A percentile compares a stretch with the other conserved stretches of the same genome.
phyloP scores from a whole-genome alignment of 2,797 vertebrate genomes.

The Falco biarmicus region DNA sequence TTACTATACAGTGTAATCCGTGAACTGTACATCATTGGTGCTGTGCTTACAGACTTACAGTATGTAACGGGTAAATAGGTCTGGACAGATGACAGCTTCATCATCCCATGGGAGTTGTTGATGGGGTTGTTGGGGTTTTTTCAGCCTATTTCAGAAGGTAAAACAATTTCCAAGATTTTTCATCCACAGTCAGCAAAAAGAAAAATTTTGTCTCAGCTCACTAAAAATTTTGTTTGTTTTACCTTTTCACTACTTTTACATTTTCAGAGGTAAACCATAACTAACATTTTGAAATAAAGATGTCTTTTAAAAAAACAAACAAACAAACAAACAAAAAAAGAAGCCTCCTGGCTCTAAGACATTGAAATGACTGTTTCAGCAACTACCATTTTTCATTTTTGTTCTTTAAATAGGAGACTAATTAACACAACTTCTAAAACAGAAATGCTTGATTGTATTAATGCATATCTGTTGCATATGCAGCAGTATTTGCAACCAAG shows the following conservation, averaged over 20 bases:
- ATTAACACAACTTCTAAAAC: neutral
- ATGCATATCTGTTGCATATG: neutral
- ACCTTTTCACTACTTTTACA: neutral
- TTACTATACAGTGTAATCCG: neutral
- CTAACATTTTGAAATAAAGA: neutral
- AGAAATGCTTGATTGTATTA: neutral
- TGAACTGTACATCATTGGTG: neutral
- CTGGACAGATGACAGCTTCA: neutral
- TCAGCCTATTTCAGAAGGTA: neutral
- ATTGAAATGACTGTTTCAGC: neutral
- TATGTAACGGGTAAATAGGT: neutral
- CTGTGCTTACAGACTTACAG: neutral
- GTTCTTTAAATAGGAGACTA: neutral
- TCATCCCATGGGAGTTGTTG: neutral
- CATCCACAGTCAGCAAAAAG: neutral
- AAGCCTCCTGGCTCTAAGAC: neutral
- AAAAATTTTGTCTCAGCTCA: neutral
- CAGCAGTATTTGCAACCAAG: neutral
- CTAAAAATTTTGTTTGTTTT: neutral
- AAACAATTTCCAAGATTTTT: neutral
- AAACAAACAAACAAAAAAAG: neutral
- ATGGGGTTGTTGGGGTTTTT: neutral
- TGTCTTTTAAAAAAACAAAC: neutral
- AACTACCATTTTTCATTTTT: neutral
- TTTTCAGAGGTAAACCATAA: neutral